These are phyloP conservation scores for Varanus komodoensis DNA, from an alignment of 2,113 vertebrate genomes.

Conservation along the genomic window DNA sequence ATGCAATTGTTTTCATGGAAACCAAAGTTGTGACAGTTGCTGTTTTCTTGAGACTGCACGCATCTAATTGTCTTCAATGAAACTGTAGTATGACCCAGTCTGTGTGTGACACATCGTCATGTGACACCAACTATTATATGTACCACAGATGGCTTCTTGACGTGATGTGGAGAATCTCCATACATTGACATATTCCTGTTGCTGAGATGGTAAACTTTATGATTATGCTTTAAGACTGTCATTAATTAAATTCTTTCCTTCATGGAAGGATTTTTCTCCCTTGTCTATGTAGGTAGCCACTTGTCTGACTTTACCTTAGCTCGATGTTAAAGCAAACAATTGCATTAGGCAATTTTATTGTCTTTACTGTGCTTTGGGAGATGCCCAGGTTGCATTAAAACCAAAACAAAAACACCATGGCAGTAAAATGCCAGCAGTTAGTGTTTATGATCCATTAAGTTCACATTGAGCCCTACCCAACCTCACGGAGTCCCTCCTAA, in stretches of 20 bases:
- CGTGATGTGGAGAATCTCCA: neutral
- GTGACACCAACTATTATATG: neutral
- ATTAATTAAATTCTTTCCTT: neutral
- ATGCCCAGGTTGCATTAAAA: neutral
- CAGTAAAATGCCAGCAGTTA: conserved; percentile 14
- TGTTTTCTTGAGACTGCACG: neutral
- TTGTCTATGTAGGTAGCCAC: neutral
- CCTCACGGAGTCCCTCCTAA: neutral
- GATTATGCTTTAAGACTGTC: neutral
- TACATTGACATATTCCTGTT: neutral
- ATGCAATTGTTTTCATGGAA: neutral
- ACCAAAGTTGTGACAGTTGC: neutral
- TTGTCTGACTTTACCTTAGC: neutral
- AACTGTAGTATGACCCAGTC: neutral
- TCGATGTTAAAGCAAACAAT: neutral
- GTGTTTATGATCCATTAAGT: conserved; percentile 16
- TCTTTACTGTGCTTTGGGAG: neutral
- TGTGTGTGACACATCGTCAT: neutral
- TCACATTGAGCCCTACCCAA: conserved; percentile 9
- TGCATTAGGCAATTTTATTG: neutral
- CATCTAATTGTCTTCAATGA: neutral
- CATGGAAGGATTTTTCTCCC: neutral
- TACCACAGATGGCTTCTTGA: neutral
- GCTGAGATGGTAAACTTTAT: neutral
- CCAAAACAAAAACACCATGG: neutral